Base-by-base conservation (phyloP, 1,140 invertebrate genomes). In the Apis florea region DNA sequence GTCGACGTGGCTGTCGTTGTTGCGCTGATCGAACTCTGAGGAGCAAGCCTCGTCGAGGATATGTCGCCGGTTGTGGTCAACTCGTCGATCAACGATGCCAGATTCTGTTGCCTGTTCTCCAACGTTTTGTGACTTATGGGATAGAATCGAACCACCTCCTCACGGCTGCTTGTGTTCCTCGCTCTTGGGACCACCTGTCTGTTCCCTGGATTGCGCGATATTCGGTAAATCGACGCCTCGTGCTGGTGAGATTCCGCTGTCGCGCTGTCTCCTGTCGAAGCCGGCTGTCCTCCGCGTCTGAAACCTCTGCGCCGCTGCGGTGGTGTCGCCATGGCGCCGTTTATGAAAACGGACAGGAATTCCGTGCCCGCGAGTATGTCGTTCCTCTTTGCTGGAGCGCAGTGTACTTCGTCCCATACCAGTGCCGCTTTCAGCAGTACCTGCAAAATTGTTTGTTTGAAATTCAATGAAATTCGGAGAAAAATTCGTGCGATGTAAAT, bases 261-360 rank as follows among this genome's bases (percentile, higher is more conserved):
- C 31, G 91, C 88, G 86, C 91, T 93, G 86, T 94, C 92, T 80
- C 77, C 64, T 56, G 58, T 71, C 15, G 80, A 79, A 73, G 40
- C 67, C 59, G 85, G 61, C 0, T 79, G 80, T 69, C 84, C 79
- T 51, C 85, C 81, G 31, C 90, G 89, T 82, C 91, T 85, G 79
- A 92, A 90, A 67, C 92, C 86, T 63, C 92, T 90, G 81, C 93
- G 92, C 80, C 91, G 84, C 49, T 90, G 83, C 12, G 90, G 90
- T 67, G 90, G 73, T 68, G 92, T 87, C 79, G 90, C 90, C 93
- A 94, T 93, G 73, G 93, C 89, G 75, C 92, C 92, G 87, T 94
- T 93, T 85, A 95, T 94, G 73, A 95, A 94, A 0, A 95, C 93
- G 11, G 94, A 95, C 0, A 95, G 92, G 82, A 95, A 95, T 83